Conservation (phyloP, 2,113 vertebrate genomes). For the Nansenia antarctica region DNA sequence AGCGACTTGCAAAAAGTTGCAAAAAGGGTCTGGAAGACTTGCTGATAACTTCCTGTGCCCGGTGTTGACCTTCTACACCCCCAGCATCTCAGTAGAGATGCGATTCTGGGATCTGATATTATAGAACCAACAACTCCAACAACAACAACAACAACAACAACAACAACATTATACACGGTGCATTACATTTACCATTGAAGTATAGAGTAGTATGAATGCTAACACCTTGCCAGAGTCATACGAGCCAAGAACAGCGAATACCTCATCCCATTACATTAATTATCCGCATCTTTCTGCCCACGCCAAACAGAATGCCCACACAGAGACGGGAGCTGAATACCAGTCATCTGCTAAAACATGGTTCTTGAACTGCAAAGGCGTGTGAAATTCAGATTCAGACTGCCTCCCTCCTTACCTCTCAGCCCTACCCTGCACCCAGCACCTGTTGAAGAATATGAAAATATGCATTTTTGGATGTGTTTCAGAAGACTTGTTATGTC, state of each 20-base stretch:
- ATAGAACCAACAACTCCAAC: no score
- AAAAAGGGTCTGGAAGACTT: no score
- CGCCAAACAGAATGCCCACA: constrained; percentile 40
- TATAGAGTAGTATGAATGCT: no score
- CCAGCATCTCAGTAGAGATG: no score
- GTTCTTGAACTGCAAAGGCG: not conserved
- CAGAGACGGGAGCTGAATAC: constrained; percentile 40
- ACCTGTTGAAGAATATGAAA: constrained; percentile 71
- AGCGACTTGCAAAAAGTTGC: no score
- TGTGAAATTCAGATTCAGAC: not conserved
- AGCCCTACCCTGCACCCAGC: constrained; percentile 38
- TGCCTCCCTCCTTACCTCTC: constrained; percentile 16
- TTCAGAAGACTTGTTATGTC: constrained; percentile 67
- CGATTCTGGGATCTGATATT: no score
- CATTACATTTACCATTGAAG: no score
- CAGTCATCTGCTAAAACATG: constrained; percentile 39
- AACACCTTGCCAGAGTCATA: constrained; percentile 35
- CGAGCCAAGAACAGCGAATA: constrained; percentile 26
- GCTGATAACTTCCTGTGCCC: no score
- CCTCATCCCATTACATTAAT: constrained; percentile 48
- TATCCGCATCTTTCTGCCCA: constrained; percentile 26
- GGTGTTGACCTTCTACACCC: no score
- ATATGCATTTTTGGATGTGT: constrained; percentile 62
- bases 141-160: no score
- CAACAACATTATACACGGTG: no score